phyloP scores from a whole-genome alignment of 1,140 invertebrate species.

The Ephestia elutella region DNA sequence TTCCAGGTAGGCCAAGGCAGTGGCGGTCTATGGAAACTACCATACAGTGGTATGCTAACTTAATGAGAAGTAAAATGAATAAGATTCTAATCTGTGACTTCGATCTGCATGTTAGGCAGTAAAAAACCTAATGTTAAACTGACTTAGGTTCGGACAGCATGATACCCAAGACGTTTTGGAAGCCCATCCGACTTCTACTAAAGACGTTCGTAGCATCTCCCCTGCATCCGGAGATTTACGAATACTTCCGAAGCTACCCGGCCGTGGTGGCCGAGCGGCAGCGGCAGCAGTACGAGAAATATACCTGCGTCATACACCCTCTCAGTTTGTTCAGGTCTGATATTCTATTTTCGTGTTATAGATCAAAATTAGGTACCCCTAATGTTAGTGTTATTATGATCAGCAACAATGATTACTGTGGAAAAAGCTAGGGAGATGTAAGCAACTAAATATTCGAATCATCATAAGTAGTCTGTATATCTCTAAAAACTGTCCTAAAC shows the following conservation, averaged over 20 bases:
- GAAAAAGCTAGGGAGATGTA: too few species aligned
- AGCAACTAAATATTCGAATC: too few species aligned
- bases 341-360: slow-evolving; percentile 1
- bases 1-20: too few species aligned
- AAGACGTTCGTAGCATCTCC: slow-evolving; percentile 20
- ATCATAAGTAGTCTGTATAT: too few species aligned
- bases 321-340: slow-evolving; percentile 26
- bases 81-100: too few species aligned
- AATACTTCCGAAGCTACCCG: slow-evolving; percentile 28
- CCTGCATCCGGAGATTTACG: slow-evolving; percentile 25
- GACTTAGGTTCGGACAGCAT: slow-evolving; percentile 25
- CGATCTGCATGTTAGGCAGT: too few species aligned
- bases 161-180: slow-evolving; percentile 10
- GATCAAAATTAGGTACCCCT: background rate
- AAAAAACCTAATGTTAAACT: too few species aligned
- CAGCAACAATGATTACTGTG: too few species aligned
- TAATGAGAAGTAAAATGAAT: too few species aligned
- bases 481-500: background rate
- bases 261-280: slow-evolving; percentile 30
- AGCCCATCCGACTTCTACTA: background rate
- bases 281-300: slow-evolving; percentile 23
- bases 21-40: too few species aligned
- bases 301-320: slow-evolving; percentile 28
- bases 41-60: too few species aligned
- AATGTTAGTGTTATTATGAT: background rate